Evolutionary conservation across 2,113 vertebrate species (phyloP), one percentile per base, ranked within the genome.

Genomic region (Mesocricetus auratus): DNA sequence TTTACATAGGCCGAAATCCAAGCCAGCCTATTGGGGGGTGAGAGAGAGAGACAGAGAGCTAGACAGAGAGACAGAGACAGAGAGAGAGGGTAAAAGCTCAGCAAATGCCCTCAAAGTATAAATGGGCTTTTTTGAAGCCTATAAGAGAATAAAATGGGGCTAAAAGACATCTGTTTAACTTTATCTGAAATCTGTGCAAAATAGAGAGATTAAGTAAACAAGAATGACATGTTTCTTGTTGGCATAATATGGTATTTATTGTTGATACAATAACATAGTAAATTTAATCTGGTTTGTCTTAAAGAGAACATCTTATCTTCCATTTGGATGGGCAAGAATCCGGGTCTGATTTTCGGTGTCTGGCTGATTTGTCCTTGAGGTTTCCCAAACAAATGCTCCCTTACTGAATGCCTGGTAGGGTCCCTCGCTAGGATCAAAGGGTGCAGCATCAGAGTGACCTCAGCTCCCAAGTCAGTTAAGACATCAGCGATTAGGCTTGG

Each of bases 301-400:
- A 94, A 75, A 88, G 45, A 78, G 64, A 97, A 93, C 85, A 97
- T 39, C 69, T 97, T 97, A 91, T 97, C 96, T 96, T 97, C 78
- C 92, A 75, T 93, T 96, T 96, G 42, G 90, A 94, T 45, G 33
- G 13, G 77, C 33, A 68, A 94, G 45, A 87, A 68, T 78, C 62
- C 56, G 60, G 79, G 83, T 91, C 94, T 93, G 92, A 90, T 90
- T 97, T 95, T 92, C 79, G 92, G 69, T 58, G 83, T 85, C 88
- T 93, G 68, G 36, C 81, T 92, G 90, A 94, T 96, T 90, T 97
- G 94, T 95, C 71, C 88, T 94, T 77, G 83, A 95, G 88, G 88
- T 93, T 97, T 95, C 87, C 16, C 1, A 88, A 96, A 85, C 60
- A 90, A 94, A 97, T 77, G 26, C 56, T 92, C 89, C n/a, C 56